Evolutionary conservation across 2,113 vertebrate genomes (phyloP), one percentile per base, ranked within the genome.

Genomic region (Bubo scandiacus): DNA sequence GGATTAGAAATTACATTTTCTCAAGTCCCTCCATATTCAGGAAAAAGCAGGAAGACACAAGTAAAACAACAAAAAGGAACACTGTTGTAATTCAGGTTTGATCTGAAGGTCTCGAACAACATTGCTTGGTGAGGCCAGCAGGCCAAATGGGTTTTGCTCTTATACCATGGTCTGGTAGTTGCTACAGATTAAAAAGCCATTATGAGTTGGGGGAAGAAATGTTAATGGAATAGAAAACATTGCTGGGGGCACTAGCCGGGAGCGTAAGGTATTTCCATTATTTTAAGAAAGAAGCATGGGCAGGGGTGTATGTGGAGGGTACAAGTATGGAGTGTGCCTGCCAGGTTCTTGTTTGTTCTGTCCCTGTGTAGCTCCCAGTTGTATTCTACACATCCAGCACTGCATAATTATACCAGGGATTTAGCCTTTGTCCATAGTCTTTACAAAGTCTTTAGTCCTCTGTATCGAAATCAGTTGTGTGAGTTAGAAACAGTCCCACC

Each of bases 41-140:
- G 61, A 73, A 84, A 43, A 79, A 57, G 40, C 49, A 67, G 47
- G 43, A 79, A 52, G 72, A 36, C 30, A 16, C 15, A 61, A 40
- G 42, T n/a, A 21, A 26, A 36, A 52, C 0, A 0, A 17, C 2
- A 4, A 68, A 34, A 67, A 75, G 38, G 40, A 86, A 20, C 40
- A 18, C 1, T 1, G 29, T 47, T 1, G 0, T 58, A 22, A 19
- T 13, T 36, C 5, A 61, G 54, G 17, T 66, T 49, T 58, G 75
- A 23, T 27, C 72, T 2, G 2, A 36, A 51, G 12, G 6, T 36
- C 55, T 58, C 5, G 1, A 29, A 11, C 30, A 20, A 2, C 10
- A 2, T 11, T 12, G 9, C 15, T 11, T 11, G 21, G 7, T 54
- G 42, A 45, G 26, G 13, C 52, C 29, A 38, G 5, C 20, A 8